phyloP scores from a whole-genome alignment of 2,797 vertebrate genomes.

The Hapalemur alaotrensis region DNA sequence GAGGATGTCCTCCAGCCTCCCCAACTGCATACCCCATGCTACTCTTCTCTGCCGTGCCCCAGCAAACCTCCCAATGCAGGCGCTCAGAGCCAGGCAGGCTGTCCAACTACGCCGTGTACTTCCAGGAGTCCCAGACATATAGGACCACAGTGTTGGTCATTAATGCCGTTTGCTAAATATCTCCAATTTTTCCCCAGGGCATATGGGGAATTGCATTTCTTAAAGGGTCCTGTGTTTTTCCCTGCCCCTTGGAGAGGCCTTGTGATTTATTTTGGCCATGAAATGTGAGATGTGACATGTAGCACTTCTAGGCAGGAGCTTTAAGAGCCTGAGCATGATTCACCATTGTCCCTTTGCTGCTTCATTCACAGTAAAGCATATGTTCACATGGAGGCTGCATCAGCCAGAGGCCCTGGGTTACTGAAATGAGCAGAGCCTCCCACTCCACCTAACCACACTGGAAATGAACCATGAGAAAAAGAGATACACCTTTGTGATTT shows the following conservation, averaged over 20 bases:
- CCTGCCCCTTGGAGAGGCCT: background rate
- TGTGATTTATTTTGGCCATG: background rate
- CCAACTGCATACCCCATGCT: accelerated
- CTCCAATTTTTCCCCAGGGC: background rate
- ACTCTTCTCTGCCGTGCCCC: background rate
- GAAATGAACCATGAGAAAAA: background rate
- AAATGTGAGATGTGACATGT: background rate
- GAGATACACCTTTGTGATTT: background rate
- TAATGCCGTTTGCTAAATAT: background rate
- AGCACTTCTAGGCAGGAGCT: background rate
- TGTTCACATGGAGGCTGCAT: background rate
- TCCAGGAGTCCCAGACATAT: background rate
- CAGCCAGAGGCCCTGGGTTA: background rate
- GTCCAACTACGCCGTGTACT: background rate
- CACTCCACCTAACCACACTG: background rate
- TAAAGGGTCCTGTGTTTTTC: background rate
- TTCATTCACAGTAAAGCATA: background rate
- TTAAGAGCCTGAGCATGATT: background rate
- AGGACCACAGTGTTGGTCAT: background rate
- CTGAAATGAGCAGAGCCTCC: background rate
- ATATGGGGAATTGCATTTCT: background rate
- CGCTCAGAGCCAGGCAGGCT: background rate
- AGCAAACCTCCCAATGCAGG: background rate
- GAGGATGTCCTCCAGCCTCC: background rate
- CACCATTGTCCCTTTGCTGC: background rate